Percentiles rank a stretch among this genome's conserved stretches.
phyloP scores from a whole-genome alignment of 2,888 invertebrate species.

The Abscondita cerata region DNA sequence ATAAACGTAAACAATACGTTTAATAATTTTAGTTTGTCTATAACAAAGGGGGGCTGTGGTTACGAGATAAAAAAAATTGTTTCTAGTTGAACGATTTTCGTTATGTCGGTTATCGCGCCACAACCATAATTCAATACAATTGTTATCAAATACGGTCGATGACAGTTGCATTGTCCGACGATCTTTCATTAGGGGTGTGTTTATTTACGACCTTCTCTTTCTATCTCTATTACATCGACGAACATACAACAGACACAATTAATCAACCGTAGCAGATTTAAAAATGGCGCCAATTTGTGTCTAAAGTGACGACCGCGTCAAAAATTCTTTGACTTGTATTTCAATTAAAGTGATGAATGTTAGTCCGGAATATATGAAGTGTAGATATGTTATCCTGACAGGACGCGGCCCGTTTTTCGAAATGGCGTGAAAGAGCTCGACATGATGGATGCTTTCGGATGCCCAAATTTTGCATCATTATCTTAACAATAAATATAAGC shows the following conservation, averaged over 20 bases:
- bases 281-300: too few relatives aligned
- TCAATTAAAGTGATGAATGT: conserved; percentile 34
- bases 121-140: conserved; percentile 28
- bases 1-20: too few relatives aligned
- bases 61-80: conserved; percentile 27
- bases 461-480: too few relatives aligned
- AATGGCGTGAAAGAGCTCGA: too few relatives aligned
- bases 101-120: conserved; percentile 23
- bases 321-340: conserved; percentile 26
- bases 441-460: too few relatives aligned
- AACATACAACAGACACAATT: too few relatives aligned
- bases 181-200: background rate
- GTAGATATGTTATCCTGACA: conserved; percentile 31
- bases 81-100: conserved; percentile 21
- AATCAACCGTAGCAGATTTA: too few relatives aligned
- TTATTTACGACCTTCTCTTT: conserved; percentile 5
- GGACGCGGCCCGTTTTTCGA: conserved; percentile 13
- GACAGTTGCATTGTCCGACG: conserved; percentile 14
- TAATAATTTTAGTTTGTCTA: too few relatives aligned
- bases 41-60: conserved; percentile 17
- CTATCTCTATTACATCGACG: too few relatives aligned
- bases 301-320: background rate
- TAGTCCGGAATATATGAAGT: conserved; percentile 29
- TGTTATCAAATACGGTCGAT: conserved; percentile 27
- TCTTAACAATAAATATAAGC: too few relatives aligned